phyloP scores from a whole-genome alignment of 2,113 vertebrate species.

The Calyptommatus sinebrachiatus region DNA sequence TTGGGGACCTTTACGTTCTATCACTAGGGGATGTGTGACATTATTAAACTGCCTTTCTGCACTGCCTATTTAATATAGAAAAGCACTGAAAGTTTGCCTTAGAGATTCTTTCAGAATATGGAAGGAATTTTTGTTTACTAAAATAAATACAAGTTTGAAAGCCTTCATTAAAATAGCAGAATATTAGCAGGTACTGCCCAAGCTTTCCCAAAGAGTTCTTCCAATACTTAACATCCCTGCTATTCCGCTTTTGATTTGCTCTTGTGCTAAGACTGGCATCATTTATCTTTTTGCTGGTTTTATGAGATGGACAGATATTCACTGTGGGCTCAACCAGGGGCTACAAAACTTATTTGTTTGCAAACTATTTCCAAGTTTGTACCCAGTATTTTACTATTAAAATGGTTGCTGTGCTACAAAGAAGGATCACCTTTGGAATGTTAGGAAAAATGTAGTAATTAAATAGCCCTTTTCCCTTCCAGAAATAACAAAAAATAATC shows the following conservation, averaged over 20 bases:
- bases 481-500: constrained; percentile 21
- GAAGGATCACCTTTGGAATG: constrained; percentile 10
- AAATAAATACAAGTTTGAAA: constrained; percentile 24
- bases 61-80: background rate
- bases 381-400: constrained; percentile 7
- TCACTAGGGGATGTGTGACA: no score
- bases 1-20: no score
- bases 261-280: constrained; percentile 19
- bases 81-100: background rate
- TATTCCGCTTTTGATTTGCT: constrained; percentile 34
- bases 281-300: background rate
- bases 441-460: constrained; percentile 40
- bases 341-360: constrained; percentile 28
- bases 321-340: background rate
- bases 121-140: constrained; percentile 26
- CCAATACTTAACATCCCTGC: constrained; percentile 11
- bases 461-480: constrained; percentile 17
- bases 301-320: constrained; percentile 10
- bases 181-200: constrained; percentile 31
- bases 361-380: constrained; percentile 30
- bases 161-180: constrained; percentile 23
- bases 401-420: constrained; percentile 36
- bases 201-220: constrained; percentile 26
- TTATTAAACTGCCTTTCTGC: background rate
- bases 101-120: background rate